Conservation (phyloP, 2,888 invertebrate genomes). For the Hydriomena furcata region DNA sequence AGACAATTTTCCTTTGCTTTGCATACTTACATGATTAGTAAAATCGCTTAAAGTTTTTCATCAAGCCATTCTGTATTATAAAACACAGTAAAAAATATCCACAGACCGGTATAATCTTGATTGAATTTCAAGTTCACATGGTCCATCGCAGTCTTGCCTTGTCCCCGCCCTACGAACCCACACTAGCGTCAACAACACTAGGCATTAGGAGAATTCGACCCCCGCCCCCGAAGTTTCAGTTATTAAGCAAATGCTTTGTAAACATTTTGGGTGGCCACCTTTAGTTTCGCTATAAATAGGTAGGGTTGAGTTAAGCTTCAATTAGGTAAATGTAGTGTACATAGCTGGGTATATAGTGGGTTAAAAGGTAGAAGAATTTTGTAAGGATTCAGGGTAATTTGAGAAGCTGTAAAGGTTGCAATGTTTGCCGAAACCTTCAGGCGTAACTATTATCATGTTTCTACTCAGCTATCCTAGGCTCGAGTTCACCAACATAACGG, state of each 20-base stretch:
- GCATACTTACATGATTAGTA: too few species aligned
- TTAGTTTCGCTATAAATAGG: constrained; percentile 76
- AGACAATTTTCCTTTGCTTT: too few species aligned
- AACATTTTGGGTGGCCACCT: constrained; percentile 80
- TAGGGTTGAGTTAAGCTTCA: constrained; percentile 70
- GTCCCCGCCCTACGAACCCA: constrained; percentile 44
- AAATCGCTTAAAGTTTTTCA: too few species aligned
- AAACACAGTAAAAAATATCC: too few species aligned
- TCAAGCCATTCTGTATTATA: too few species aligned
- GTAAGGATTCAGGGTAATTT: constrained; percentile 21
- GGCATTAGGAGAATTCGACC: constrained; percentile 81
- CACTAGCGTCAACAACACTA: constrained; percentile 49
- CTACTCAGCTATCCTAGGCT: too few species aligned
- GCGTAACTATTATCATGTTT: background rate
- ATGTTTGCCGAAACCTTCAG: background rate
- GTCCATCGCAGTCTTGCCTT: too few species aligned
- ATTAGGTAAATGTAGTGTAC: constrained; percentile 57
- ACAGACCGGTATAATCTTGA: too few species aligned
- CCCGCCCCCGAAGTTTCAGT: constrained; percentile 77
- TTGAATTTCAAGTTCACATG: background rate
- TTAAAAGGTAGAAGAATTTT: constrained; percentile 21
- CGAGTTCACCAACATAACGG: too few species aligned
- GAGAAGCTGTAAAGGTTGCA: background rate
- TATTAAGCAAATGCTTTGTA: constrained; percentile 84
- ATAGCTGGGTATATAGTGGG: constrained; percentile 21